These are phyloP conservation scores for Hyles lineata DNA, from an alignment of 2,888 invertebrate genomes.

Conservation along the genomic window DNA sequence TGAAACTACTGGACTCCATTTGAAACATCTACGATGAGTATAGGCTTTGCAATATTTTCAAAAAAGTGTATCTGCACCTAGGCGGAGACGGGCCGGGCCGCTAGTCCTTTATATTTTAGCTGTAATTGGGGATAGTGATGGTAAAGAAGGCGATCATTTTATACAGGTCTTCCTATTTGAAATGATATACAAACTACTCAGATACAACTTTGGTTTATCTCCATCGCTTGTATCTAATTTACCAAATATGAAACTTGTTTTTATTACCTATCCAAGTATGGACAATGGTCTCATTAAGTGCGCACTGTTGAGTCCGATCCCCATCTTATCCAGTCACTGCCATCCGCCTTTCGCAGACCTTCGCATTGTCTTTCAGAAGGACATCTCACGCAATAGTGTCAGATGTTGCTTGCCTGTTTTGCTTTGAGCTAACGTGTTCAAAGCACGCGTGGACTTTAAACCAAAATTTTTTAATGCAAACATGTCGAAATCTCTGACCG, in stretches of 20 bases:
- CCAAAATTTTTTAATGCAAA: not conserved
- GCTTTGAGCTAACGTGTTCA: no score
- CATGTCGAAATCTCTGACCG: not conserved
- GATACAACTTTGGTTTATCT: not conserved
- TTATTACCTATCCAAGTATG: not conserved
- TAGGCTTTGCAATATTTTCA: no score
- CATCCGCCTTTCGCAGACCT: slow-evolving; percentile 6
- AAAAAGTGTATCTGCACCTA: no score
- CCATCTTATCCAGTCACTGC: not conserved
- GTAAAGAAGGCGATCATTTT: no score
- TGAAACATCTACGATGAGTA: no score
- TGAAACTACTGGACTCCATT: no score
- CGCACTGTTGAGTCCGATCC: not conserved
- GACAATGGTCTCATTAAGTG: slow-evolving; percentile 6
- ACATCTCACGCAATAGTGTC: not conserved
- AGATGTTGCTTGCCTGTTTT: no score
- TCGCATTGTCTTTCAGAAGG: not conserved
- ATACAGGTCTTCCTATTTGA: no score
- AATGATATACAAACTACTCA: not conserved
- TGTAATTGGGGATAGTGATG: no score
- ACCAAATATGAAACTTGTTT: not conserved
- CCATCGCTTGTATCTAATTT: not conserved
- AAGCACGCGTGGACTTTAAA: no score
- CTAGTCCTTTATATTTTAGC: no score
- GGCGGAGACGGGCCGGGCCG: no score